These are phyloP conservation scores for Chrysopilus asiliformis DNA, from an alignment of 2,888 invertebrate species.

Conservation along the genomic window DNA sequence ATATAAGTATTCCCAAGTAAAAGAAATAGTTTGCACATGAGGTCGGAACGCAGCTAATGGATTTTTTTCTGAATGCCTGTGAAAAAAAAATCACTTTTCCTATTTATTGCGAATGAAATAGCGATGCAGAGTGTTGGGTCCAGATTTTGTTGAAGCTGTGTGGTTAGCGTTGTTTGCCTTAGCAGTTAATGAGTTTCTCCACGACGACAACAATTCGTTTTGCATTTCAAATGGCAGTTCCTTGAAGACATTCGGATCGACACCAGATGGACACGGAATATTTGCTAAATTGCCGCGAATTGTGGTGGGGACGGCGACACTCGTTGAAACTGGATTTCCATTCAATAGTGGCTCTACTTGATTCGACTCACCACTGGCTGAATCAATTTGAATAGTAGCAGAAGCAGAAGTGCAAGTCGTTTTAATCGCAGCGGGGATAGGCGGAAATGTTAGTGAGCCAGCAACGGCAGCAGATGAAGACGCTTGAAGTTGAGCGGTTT, in stretches of 20 bases:
- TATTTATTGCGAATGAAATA: constrained; percentile 56
- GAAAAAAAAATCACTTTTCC: no score
- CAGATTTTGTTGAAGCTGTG: constrained; percentile 13
- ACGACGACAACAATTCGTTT: constrained; percentile 56
- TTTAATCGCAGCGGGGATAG: constrained; percentile 20
- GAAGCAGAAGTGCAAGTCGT: constrained; percentile 16
- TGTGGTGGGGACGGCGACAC: constrained; percentile 4
- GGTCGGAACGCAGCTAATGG: no score
- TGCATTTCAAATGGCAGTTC: constrained; percentile 59
- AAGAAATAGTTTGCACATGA: no score
- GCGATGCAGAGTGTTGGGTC: constrained; percentile 47
- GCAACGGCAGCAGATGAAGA: no score
- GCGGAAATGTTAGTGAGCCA: no score
- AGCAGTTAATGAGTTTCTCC: constrained; percentile 33
- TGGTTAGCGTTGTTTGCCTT: constrained; percentile 14
- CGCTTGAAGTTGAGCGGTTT: no score
- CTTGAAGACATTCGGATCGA: constrained; percentile 54
- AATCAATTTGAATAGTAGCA: neutral
- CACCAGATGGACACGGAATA: constrained; percentile 49
- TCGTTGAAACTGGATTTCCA: neutral
- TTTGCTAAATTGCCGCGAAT: constrained; percentile 22
- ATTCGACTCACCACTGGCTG: constrained; percentile 2
- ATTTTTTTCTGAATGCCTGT: no score
- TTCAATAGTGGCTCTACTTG: neutral
- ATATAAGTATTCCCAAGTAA: no score